Conservation (phyloP, 2,888 invertebrate species). For the Sinotaia quadrata region DNA sequence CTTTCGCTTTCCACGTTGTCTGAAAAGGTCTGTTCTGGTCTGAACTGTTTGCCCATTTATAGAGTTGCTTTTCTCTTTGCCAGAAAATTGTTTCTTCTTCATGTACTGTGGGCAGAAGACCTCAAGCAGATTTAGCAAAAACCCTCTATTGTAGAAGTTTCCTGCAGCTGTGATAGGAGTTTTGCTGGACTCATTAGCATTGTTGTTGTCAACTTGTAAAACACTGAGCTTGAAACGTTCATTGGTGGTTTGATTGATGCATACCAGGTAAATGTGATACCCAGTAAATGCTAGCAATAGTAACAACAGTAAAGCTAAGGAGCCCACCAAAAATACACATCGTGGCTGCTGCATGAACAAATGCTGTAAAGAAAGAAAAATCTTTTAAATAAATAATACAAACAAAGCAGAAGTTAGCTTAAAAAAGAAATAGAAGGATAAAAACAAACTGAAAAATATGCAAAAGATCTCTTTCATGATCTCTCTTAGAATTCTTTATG, state of each 20-base stretch:
- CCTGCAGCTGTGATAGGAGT: neutral
- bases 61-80: constrained; percentile 7
- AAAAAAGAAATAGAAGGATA: too few relatives aligned
- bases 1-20: constrained; percentile 9
- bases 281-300: constrained; percentile 56
- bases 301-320: constrained; percentile 54
- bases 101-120: constrained; percentile 49
- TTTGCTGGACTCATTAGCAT: neutral
- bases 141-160: constrained; percentile 49
- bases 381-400: too few relatives aligned
- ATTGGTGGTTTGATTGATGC: constrained; percentile 69
- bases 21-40: constrained; percentile 5
- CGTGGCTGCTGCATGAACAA: constrained; percentile 67
- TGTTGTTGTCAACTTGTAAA: constrained; percentile 20
- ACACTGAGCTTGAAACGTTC: constrained; percentile 63
- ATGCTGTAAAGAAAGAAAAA: constrained; percentile 56
- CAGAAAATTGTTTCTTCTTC: neutral
- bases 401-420: too few relatives aligned
- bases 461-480: too few relatives aligned
- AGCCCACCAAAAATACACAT: constrained; percentile 60
- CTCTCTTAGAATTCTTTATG: too few relatives aligned
- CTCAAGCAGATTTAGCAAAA: constrained; percentile 56
- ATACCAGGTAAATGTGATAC: constrained; percentile 65
- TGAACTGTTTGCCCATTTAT: neutral
- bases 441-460: too few relatives aligned